Conservation (phyloP, 2,113 vertebrate genomes). For the Menura novaehollandiae region DNA sequence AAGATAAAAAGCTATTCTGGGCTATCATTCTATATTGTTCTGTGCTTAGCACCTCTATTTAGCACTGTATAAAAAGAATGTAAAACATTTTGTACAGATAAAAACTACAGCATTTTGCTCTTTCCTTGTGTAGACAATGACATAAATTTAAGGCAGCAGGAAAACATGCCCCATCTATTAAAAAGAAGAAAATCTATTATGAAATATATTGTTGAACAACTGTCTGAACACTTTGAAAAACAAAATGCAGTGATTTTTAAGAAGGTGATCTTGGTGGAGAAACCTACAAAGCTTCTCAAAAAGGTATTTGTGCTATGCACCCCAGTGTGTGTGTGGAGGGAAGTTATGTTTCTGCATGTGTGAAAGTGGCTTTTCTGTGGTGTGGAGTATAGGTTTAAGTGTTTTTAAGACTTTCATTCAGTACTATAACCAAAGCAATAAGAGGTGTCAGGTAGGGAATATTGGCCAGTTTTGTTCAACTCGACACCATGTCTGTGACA, state of each 20-base stretch:
- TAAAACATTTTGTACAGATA: not conserved
- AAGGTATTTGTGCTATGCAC: not conserved
- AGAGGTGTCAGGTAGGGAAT: slow-evolving; percentile 70
- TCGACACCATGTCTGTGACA: slow-evolving; percentile 34
- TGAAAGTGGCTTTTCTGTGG: slow-evolving; percentile 39
- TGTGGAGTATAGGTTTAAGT: slow-evolving; percentile 29
- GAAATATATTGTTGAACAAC: not conserved
- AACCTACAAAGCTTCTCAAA: slow-evolving; percentile 16
- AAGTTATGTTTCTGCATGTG: not conserved
- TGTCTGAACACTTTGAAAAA: not conserved
- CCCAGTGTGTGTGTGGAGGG: not conserved
- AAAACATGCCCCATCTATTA: not conserved
- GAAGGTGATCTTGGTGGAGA: not conserved
- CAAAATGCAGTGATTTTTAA: not conserved
- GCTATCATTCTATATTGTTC: not conserved
- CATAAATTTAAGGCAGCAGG: not conserved
- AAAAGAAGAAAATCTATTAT: not conserved
- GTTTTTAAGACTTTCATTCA: slow-evolving; percentile 60
- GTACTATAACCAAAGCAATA: slow-evolving; percentile 79
- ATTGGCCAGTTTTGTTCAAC: slow-evolving; percentile 74
- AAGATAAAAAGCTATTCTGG: not conserved
- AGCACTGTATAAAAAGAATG: slow-evolving; percentile 11
- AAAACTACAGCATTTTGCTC: not conserved
- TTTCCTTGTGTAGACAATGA: slow-evolving; percentile 22
- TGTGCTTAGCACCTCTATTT: slow-evolving; percentile 15